Conservation (phyloP, 2,888 invertebrate species). For the Leucophenga maculata region DNA sequence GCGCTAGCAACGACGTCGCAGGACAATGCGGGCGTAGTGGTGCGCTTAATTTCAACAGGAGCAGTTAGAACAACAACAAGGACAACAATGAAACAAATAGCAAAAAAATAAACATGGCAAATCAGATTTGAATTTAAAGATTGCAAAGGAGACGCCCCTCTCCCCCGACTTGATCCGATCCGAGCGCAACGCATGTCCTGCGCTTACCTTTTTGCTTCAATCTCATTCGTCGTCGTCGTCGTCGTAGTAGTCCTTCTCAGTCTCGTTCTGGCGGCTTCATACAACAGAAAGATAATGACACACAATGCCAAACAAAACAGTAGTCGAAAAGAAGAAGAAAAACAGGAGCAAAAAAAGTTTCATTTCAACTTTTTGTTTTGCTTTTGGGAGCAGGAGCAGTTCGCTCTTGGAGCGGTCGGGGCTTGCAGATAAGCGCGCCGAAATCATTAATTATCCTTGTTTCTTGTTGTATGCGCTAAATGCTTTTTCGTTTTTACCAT, state of each 20-base stretch:
- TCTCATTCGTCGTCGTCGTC: slow-evolving; percentile 9
- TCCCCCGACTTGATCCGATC: slow-evolving; percentile 25
- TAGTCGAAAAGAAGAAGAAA: slow-evolving; percentile 9
- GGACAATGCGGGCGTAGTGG: slow-evolving; percentile 22
- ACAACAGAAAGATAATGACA: slow-evolving; percentile 65
- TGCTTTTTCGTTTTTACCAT: slow-evolving; percentile 27
- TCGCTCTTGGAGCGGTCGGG: not conserved
- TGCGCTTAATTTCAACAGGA: slow-evolving; percentile 54
- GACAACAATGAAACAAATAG: slow-evolving; percentile 30
- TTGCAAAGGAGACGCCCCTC: slow-evolving; percentile 41
- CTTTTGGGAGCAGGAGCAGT: too few relatives aligned
- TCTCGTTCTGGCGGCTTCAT: slow-evolving; percentile 47
- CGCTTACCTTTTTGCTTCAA: slow-evolving; percentile 38
- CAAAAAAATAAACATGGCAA: slow-evolving; percentile 45
- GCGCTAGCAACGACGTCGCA: slow-evolving; percentile 17
- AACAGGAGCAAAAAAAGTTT: slow-evolving; percentile 22
- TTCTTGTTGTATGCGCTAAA: slow-evolving; percentile 51
- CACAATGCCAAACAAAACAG: slow-evolving; percentile 26
- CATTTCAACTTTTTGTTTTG: not conserved
- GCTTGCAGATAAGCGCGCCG: slow-evolving; percentile 64
- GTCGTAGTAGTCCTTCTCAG: slow-evolving; percentile 37
- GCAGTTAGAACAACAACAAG: slow-evolving; percentile 43
- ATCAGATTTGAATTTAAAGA: slow-evolving; percentile 69
- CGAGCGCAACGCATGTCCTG: slow-evolving; percentile 50
- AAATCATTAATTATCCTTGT: slow-evolving; percentile 72